Evolutionary conservation across 2,113 vertebrate genomes (phyloP).

Genomic region (Brachyhypopomus occidentalis): DNA sequence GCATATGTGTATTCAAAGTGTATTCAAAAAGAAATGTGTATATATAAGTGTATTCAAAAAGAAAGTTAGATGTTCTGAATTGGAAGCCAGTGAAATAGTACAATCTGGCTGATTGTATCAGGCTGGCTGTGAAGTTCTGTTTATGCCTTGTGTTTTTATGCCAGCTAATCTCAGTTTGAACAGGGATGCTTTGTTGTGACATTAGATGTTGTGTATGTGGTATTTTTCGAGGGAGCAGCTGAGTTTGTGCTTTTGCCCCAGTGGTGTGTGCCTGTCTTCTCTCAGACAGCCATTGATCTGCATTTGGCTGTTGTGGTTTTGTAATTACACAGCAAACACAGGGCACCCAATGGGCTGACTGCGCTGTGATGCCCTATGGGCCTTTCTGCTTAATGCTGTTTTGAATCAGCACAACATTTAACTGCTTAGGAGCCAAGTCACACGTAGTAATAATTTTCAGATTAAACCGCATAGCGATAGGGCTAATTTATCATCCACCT

Average conservation of each 20-base stretch:
- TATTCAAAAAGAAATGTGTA: no score
- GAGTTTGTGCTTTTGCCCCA: constrained; percentile 23
- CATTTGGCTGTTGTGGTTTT: constrained; percentile 49
- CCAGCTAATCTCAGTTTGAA: constrained; percentile 42
- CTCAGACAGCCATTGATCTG: constrained; percentile 48
- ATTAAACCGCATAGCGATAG: constrained; percentile 12
- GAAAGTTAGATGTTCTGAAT: no score
- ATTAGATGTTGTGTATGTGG: constrained; percentile 33
- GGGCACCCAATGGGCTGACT: constrained; percentile 44
- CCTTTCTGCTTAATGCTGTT: constrained; percentile 41
- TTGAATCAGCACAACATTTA: constrained; percentile 29
- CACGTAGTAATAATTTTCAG: constrained; percentile 36
- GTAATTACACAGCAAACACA: constrained; percentile 49
- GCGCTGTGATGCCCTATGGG: constrained; percentile 42
- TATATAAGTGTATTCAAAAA: no score
- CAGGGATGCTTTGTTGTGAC: constrained; percentile 36
- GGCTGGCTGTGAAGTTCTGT: constrained; percentile 2
- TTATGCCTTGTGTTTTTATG: constrained; percentile 23
- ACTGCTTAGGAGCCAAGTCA: constrained; percentile 39
- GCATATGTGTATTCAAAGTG: no score
- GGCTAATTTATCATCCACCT: constrained; percentile 26
- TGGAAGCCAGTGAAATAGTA: no score
- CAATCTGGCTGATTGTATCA: neutral
- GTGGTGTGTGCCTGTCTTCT: constrained; percentile 7
- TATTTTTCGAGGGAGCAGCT: constrained; percentile 40